These are phyloP conservation scores for Incurvaria masculella DNA, from an alignment of 2,888 invertebrate species.

Conservation along the genomic window DNA sequence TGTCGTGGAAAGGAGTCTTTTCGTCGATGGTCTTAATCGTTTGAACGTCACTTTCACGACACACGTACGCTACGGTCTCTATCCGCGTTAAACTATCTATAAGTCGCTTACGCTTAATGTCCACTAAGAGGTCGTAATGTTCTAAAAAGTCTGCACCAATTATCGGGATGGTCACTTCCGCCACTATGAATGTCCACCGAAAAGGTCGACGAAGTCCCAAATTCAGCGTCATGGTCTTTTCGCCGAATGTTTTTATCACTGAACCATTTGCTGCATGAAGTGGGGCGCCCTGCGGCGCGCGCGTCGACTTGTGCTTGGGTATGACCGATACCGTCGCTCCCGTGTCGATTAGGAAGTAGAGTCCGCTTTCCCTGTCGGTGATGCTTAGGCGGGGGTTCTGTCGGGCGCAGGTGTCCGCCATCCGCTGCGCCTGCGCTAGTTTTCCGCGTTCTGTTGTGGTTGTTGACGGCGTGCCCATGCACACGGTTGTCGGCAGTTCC, in stretches of 20 bases:
- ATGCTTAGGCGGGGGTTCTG: conserved; percentile 11
- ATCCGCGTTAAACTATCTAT: conserved; percentile 5
- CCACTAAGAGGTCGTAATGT: conserved; percentile 6
- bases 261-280: conserved; percentile 15
- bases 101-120: conserved; percentile 5
- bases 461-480: background rate
- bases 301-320: conserved; percentile 1
- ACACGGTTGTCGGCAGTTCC: background rate
- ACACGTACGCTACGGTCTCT: background rate
- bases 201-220: conserved; percentile 8
- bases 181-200: conserved; percentile 11
- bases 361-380: conserved; percentile 6
- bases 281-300: background rate
- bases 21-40: conserved; percentile 1
- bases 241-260: conserved; percentile 12
- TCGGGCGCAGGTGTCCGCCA: background rate
- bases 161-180: conserved; percentile 10
- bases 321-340: conserved; percentile 14
- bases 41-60: background rate
- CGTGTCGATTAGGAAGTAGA: conserved; percentile 13
- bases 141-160: conserved; percentile 13
- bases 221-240: conserved; percentile 7
- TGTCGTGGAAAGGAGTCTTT: background rate
- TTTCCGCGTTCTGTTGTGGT: background rate
- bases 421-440: background rate